Evolutionary conservation across 30 jellyfish, hydroid and myxozoan genomes (phyloP).

Genomic region (Aurelia aurita): DNA sequence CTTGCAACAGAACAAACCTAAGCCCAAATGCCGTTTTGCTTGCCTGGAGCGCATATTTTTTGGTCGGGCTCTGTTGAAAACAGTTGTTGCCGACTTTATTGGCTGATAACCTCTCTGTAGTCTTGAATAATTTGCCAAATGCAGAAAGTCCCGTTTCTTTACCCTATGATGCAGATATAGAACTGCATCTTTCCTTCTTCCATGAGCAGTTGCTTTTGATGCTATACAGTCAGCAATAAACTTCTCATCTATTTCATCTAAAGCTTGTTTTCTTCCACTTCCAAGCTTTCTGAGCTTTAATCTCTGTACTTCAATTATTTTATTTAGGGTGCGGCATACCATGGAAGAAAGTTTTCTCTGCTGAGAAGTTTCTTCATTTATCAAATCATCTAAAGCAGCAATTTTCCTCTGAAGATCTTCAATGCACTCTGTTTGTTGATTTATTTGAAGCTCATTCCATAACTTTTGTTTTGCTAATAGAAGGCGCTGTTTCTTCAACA

Average conservation of each 20-base stretch:
- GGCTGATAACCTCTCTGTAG: slow-evolving; percentile 7
- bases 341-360: not conserved
- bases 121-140: slow-evolving; percentile 32
- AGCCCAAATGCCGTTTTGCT: slow-evolving; percentile 39
- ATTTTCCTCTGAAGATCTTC: slow-evolving; percentile 4
- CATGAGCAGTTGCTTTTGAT: slow-evolving; percentile 60
- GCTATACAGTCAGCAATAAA: slow-evolving; percentile 28
- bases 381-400: not conserved
- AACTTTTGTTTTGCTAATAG: not conserved
- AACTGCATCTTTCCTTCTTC: slow-evolving; percentile 55
- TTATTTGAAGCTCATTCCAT: slow-evolving; percentile 19
- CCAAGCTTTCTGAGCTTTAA: slow-evolving; percentile 37
- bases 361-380: slow-evolving; percentile 1
- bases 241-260: slow-evolving; percentile 65
- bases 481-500: not conserved
- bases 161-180: slow-evolving; percentile 41
- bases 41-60: slow-evolving; percentile 44
- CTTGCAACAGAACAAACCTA: slow-evolving; percentile 48
- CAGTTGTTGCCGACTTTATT: slow-evolving; percentile 47
- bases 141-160: slow-evolving; percentile 45
- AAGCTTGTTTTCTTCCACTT: slow-evolving; percentile 43
- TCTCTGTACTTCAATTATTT: slow-evolving; percentile 16
- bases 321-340: slow-evolving; percentile 16
- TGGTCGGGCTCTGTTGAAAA: slow-evolving; percentile 50
- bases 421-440: slow-evolving; percentile 8